Evolutionary conservation across 2,888 invertebrate species (phyloP).

Genomic region (Tipula unca): DNA sequence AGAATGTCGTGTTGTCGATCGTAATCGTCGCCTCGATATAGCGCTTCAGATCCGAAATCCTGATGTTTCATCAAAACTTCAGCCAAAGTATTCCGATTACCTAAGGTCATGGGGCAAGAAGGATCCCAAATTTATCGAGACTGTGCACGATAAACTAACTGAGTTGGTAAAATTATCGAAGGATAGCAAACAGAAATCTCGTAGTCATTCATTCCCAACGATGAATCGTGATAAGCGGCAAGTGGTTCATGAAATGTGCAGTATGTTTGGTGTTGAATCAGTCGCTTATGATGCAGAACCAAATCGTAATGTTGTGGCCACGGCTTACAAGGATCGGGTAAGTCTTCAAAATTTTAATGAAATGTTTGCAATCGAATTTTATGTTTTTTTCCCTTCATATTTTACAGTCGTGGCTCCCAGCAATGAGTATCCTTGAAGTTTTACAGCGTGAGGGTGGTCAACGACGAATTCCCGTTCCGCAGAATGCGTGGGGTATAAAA

Average conservation of each 20-base stretch:
- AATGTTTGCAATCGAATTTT: neutral
- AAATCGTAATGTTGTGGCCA: slow-evolving; percentile 90
- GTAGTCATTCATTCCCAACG: slow-evolving; percentile 80
- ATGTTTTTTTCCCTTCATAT: neutral
- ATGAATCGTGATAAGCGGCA: slow-evolving; percentile 91
- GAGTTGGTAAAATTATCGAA: slow-evolving; percentile 82
- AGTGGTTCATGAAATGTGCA: slow-evolving; percentile 88
- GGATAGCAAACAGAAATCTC: slow-evolving; percentile 73
- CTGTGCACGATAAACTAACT: slow-evolving; percentile 72
- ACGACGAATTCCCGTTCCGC: slow-evolving; percentile 69
- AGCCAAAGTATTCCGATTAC: slow-evolving; percentile 79
- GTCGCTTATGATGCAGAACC: slow-evolving; percentile 94
- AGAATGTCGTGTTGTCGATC: slow-evolving; percentile 78
- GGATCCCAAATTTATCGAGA: slow-evolving; percentile 70
- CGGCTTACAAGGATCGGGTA: slow-evolving; percentile 71
- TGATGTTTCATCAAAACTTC: slow-evolving; percentile 69
- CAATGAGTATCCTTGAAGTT: slow-evolving; percentile 73
- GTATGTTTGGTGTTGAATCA: slow-evolving; percentile 89
- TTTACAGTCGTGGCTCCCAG: slow-evolving; percentile 76
- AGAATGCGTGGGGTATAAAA: slow-evolving; percentile 36
- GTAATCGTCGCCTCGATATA: slow-evolving; percentile 80
- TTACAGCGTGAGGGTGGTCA: slow-evolving; percentile 71
- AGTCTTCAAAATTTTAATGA: slow-evolving; percentile 24
- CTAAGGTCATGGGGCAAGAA: slow-evolving; percentile 74
- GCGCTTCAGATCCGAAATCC: slow-evolving; percentile 91